Evolutionary conservation across 1,140 invertebrate species (phyloP).

Genomic region (Hesperophylax magnus): DNA sequence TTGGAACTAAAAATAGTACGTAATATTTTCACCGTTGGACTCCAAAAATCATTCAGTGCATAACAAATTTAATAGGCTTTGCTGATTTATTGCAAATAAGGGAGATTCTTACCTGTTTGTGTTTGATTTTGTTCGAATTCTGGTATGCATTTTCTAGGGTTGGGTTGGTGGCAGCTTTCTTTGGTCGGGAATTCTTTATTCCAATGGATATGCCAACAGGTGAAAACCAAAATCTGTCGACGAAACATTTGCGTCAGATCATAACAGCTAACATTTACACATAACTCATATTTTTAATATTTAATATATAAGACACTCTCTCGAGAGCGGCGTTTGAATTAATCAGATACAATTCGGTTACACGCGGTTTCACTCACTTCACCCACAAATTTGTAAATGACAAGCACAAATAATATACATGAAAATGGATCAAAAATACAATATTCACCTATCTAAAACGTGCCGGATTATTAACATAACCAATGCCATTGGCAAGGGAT

Average conservation of each 20-base stretch:
- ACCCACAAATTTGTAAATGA: conserved; percentile 44
- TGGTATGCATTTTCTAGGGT: conserved; percentile 82
- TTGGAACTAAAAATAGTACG: neutral
- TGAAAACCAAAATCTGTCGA: conserved; percentile 81
- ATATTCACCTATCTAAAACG: conserved; percentile 84
- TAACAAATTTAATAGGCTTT: too few relatives aligned
- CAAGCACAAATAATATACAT: conserved; percentile 11
- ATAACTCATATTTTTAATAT: conserved; percentile 10
- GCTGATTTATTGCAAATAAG: too few relatives aligned
- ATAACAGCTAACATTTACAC: conserved; percentile 22
- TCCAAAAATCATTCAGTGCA: too few relatives aligned
- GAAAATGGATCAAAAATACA: conserved; percentile 36
- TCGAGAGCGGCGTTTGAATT: conserved; percentile 37
- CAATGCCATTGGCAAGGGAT: conserved; percentile 86
- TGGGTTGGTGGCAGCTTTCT: conserved; percentile 79
- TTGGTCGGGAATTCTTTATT: conserved; percentile 83
- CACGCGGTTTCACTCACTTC: conserved; percentile 43
- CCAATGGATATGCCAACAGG: conserved; percentile 83
- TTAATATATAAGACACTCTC: neutral
- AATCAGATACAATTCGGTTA: conserved; percentile 33
- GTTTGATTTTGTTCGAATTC: conserved; percentile 76
- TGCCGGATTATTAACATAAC: conserved; percentile 82
- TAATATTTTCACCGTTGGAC: neutral
- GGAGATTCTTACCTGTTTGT: conserved; percentile 77
- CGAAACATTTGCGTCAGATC: conserved; percentile 51